A percentile compares a stretch with the other conserved stretches of the same genome.
These are phyloP conservation scores for Lophochroa leadbeateri DNA, from an alignment of 2,113 vertebrate genomes.

Conservation along the genomic window DNA sequence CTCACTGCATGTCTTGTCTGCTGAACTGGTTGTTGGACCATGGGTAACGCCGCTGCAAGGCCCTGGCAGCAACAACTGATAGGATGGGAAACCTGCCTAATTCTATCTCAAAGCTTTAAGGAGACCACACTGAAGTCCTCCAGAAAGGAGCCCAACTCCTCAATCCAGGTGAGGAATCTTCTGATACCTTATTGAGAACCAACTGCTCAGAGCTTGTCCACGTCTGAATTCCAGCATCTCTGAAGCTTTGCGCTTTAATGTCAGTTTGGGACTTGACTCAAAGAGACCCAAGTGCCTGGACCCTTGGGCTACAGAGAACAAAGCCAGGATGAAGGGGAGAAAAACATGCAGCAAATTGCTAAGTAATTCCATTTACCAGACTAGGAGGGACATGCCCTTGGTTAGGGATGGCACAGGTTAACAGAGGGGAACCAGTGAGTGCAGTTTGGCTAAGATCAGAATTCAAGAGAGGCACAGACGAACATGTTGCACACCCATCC, in stretches of 20 bases:
- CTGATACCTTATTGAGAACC: not conserved
- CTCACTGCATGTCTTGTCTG: not conserved
- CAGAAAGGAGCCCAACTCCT: not conserved
- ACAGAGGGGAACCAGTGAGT: not conserved
- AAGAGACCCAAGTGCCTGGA: slow-evolving; percentile 6
- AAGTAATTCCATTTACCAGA: slow-evolving; percentile 51
- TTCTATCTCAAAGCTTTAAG: not conserved
- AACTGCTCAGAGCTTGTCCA: not conserved
- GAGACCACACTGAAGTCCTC: slow-evolving; percentile 2
- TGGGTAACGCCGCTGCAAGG: not conserved
- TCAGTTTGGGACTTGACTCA: slow-evolving; percentile 35
- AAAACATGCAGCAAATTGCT: slow-evolving; percentile 63
- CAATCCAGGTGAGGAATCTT: slow-evolving; percentile 6
- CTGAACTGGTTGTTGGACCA: not conserved
- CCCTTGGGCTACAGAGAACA: slow-evolving; percentile 27
- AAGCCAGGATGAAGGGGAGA: slow-evolving; percentile 32
- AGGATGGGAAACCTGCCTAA: slow-evolving; percentile 7
- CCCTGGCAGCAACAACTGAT: not conserved
- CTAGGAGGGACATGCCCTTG: slow-evolving; percentile 43
- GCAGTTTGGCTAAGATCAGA: slow-evolving; percentile 49
- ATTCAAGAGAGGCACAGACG: slow-evolving; percentile 65
- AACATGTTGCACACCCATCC: slow-evolving; percentile 60
- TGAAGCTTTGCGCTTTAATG: not conserved
- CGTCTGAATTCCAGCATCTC: slow-evolving; percentile 25
- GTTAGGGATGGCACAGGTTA: slow-evolving; percentile 1